Conservation (phyloP, 2,888 invertebrate genomes). For the Hirtodrosophila cameraria region DNA sequence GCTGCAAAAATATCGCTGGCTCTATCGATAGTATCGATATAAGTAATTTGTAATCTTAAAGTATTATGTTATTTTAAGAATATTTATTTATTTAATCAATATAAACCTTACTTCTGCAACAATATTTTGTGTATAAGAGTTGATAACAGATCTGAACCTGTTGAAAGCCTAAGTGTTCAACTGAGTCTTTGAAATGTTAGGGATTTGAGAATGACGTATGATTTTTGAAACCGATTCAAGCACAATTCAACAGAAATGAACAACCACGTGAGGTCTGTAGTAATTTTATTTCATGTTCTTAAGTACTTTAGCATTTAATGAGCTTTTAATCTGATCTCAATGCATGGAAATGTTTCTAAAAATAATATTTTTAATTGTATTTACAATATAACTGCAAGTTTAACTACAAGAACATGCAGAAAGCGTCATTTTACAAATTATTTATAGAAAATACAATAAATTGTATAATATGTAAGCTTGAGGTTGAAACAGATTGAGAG, state of each 20-base stretch:
- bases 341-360: slow-evolving; percentile 7
- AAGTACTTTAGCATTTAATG: not conserved
- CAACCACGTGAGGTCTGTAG: no score
- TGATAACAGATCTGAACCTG: slow-evolving; percentile 2
- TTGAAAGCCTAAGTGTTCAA: no score
- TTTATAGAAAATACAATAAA: slow-evolving; percentile 7
- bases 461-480: not conserved
- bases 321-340: not conserved
- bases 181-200: no score
- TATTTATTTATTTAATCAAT: no score
- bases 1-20: no score
- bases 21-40: no score
- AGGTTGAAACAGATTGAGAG: not conserved
- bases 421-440: slow-evolving; percentile 25
- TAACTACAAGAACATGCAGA: slow-evolving; percentile 6
- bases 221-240: no score
- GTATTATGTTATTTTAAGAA: no score
- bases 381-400: not conserved
- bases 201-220: no score
- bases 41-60: no score
- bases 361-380: slow-evolving; percentile 14
- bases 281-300: no score
- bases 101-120: no score
- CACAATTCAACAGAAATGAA: not conserved
- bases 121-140: not conserved